Evolutionary conservation across 2,888 invertebrate genomes (phyloP).

Genomic region (Netelia melanura): DNA sequence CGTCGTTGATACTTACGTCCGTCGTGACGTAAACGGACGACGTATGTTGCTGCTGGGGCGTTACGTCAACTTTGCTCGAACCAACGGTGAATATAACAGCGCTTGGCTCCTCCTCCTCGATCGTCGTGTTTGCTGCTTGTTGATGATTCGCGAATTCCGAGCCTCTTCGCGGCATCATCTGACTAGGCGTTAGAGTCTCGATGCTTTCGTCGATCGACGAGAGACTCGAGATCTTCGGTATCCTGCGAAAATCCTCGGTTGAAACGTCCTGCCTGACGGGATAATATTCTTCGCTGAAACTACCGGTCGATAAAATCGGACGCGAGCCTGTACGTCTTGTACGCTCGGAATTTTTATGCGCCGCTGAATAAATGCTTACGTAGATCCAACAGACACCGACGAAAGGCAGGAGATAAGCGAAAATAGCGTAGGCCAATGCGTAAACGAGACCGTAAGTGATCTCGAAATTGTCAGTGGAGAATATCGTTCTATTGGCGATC

Average conservation of each 20-base stretch:
- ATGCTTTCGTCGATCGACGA: constrained; percentile 83
- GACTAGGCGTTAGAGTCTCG: constrained; percentile 78
- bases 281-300: constrained; percentile 81
- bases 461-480: constrained; percentile 41
- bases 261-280: constrained; percentile 73
- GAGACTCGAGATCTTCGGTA: constrained; percentile 83
- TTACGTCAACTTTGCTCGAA: constrained; percentile 74
- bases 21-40: too few relatives aligned
- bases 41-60: constrained; percentile 46
- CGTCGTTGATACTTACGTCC: constrained; percentile 27
- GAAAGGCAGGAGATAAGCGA: constrained; percentile 86
- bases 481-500: neutral
- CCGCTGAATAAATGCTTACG: constrained; percentile 91
- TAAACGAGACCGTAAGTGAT: constrained; percentile 84
- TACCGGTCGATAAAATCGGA: constrained; percentile 80
- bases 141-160: constrained; percentile 69
- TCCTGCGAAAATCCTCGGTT: constrained; percentile 79
- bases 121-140: constrained; percentile 53
- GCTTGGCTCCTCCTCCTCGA: constrained; percentile 64
- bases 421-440: constrained; percentile 84
- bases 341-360: constrained; percentile 89
- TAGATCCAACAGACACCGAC: constrained; percentile 91
- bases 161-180: constrained; percentile 71
- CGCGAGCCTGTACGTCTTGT: constrained; percentile 85
- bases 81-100: constrained; percentile 82